Evolutionary conservation across 2,113 vertebrate species (phyloP).

Genomic region (Cervus canadensis): DNA sequence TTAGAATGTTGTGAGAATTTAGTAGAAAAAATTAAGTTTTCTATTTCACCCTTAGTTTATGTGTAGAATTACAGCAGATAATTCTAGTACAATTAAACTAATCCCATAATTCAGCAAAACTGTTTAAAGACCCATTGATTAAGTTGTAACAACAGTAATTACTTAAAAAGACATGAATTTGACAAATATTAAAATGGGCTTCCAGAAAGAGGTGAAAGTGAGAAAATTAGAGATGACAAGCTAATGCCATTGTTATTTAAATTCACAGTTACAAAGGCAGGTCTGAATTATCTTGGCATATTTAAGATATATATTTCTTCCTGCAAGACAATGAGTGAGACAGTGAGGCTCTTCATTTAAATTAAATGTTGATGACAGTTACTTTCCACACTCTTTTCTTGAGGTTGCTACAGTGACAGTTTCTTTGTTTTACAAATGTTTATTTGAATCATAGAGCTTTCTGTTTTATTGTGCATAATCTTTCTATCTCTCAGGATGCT

Average conservation of each 20-base stretch:
- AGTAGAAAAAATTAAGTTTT: conserved; percentile 2
- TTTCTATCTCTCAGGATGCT: conserved; percentile 60
- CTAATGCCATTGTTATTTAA: conserved; percentile 10
- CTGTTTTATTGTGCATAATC: conserved; percentile 62
- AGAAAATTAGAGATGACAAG: background rate
- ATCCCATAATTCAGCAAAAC: background rate
- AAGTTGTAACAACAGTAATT: background rate
- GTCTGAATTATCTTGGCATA: background rate
- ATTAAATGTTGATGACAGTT: conserved; percentile 69
- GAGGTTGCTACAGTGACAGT: conserved; percentile 61
- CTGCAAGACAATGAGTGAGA: conserved; percentile 47
- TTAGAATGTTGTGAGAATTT: background rate
- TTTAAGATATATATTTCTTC: conserved; percentile 53
- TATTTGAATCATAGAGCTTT: conserved; percentile 67
- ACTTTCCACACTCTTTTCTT: conserved; percentile 63
- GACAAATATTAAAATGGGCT: background rate
- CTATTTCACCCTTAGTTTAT: background rate
- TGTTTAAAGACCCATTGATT: conserved; percentile 5
- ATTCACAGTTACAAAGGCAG: conserved; percentile 30
- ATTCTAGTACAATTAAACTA: conserved; percentile 34
- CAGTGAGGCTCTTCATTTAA: conserved; percentile 59
- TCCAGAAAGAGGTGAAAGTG: background rate
- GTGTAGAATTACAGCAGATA: background rate
- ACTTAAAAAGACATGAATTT: background rate
- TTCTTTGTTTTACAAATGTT: conserved; percentile 64